Conservation (phyloP, 2,113 vertebrate species). For the Nothocercus julius region DNA sequence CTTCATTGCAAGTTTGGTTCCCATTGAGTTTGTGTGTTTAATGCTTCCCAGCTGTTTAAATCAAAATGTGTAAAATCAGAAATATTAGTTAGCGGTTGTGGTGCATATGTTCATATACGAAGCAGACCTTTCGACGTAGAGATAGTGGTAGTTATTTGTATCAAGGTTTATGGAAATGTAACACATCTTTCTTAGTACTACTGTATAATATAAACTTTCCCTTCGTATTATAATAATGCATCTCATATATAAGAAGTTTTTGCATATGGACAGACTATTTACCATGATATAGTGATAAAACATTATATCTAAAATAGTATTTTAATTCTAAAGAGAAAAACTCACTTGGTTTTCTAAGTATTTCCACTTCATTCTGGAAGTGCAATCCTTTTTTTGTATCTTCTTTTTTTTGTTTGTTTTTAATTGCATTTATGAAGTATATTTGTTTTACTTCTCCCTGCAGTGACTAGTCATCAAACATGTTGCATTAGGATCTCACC, state of each 20-base stretch:
- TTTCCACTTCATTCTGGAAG: background rate
- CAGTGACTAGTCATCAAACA: background rate
- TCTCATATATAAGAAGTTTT: background rate
- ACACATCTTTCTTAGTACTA: background rate
- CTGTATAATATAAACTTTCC: background rate
- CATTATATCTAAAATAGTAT: background rate
- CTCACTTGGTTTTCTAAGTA: background rate
- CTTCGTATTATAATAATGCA: background rate
- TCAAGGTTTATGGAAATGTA: background rate
- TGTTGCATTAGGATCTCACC: background rate
- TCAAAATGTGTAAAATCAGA: background rate
- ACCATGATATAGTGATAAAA: background rate
- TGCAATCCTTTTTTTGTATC: background rate
- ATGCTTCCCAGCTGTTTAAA: background rate
- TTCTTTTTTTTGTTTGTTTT: background rate
- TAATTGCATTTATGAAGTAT: background rate
- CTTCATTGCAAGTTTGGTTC: background rate
- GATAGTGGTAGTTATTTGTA: background rate
- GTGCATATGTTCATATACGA: background rate
- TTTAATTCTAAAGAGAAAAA: background rate
- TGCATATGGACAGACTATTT: background rate
- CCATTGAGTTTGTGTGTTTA: background rate
- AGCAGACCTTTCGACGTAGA: background rate
- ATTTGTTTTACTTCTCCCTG: background rate
- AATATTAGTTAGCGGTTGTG: background rate